These are phyloP conservation scores for Nasonovia ribisnigri DNA, from an alignment of 2,888 invertebrate genomes.

Conservation along the genomic window DNA sequence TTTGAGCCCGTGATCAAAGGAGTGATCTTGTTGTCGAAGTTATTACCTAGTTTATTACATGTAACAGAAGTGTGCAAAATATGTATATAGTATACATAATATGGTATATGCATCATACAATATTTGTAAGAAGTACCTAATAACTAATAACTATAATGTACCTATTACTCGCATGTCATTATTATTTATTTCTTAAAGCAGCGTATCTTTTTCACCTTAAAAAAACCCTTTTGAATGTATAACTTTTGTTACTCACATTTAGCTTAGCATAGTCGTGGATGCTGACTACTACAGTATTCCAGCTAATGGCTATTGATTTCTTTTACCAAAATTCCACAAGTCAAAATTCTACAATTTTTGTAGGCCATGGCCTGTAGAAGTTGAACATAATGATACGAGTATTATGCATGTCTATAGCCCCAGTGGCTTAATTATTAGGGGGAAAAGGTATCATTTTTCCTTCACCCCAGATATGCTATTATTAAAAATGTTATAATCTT, in stretches of 20 bases:
- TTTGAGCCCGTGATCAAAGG: neutral
- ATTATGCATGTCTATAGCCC: neutral
- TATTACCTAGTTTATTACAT: neutral
- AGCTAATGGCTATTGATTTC: neutral
- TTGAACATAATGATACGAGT: neutral
- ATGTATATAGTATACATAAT: neutral
- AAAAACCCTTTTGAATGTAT: neutral
- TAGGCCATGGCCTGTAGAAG: neutral
- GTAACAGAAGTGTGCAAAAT: neutral
- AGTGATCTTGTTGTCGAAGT: neutral
- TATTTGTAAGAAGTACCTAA: no score
- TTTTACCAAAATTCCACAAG: neutral
- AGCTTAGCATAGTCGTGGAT: neutral
- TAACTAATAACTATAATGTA: neutral
- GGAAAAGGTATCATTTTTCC: no score
- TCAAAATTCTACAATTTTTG: neutral
- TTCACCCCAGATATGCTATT: no score
- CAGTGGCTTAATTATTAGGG: no score
- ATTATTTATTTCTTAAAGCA: neutral
- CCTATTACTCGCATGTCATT: neutral
- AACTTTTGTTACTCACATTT: neutral
- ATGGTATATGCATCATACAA: neutral
- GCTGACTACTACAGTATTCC: neutral
- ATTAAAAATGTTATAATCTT: no score
- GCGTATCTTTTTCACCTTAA: neutral